Evolutionary conservation across 1,140 invertebrate genomes (phyloP), one percentile per base, ranked within the genome.

Genomic region (Drepana arcuata): DNA sequence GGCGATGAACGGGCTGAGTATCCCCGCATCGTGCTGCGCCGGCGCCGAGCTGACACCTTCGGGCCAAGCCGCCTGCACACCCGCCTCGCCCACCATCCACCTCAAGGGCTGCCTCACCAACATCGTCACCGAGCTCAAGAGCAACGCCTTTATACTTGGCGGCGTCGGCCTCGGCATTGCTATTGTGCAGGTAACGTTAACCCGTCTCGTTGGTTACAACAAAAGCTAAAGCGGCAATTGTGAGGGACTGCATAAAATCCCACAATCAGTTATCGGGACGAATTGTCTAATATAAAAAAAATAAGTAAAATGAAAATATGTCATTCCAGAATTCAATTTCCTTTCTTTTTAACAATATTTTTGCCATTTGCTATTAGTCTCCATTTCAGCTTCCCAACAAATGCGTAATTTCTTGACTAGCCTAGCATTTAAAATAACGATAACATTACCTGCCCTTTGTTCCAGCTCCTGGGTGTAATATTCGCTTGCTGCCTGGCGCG

Each of bases 401-500:
- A n/a, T n/a, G n/a, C n/a, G n/a, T n/a, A n/a, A n/a, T n/a, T n/a
- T n/a, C n/a, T n/a, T n/a, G n/a, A n/a, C n/a, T n/a, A n/a, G n/a
- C n/a, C n/a, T n/a, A n/a, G n/a, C n/a, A n/a, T n/a, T n/a, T n/a
- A n/a, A n/a, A n/a, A n/a, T n/a, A n/a, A n/a, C n/a, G n/a, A n/a
- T n/a, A n/a, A n/a, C n/a, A n/a, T n/a, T n/a, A n/a, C 18, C 4
- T 21, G 18, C 9, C 9, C 18, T 9, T 4, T 52, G 69, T 86
- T 83, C 56, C 88, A 97, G 93, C 78, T 96, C 27, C 84, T 97
- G 54, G 95, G 95, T 31, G 92, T 96, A 30, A 84, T 94, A 23
- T 96, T 95, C 69, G 92, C 95, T 10, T 96, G 94, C 82, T 93
- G 92, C 72, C 84, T 97, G 77, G 95, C 93, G 50, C 89, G 92